Percentiles rank a stretch among this genome's conserved stretches.
Conservation (phyloP, 2,888 invertebrate genomes). For the Drosophila mercatorum region DNA sequence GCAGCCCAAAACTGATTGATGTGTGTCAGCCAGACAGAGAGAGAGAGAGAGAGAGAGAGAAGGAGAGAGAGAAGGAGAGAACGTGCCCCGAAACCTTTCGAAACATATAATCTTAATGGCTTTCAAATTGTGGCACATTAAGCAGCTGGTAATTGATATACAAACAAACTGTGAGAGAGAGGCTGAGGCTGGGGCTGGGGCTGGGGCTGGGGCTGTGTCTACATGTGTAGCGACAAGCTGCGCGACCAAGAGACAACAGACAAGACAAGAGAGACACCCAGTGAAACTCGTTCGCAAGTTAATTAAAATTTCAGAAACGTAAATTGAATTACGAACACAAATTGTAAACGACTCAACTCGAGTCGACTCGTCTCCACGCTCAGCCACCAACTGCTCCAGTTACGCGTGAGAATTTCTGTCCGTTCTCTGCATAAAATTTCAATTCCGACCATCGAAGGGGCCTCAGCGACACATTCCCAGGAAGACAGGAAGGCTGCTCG, state of each 20-base stretch:
- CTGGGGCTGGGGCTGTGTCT: slow-evolving; percentile 15
- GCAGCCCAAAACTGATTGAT: slow-evolving; percentile 64
- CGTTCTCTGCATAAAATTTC: slow-evolving; percentile 80
- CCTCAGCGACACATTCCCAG: slow-evolving; percentile 63
- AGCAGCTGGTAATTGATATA: slow-evolving; percentile 63
- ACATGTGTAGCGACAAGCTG: slow-evolving; percentile 35
- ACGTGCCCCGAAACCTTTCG: slow-evolving; percentile 23
- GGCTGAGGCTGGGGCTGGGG: background rate
- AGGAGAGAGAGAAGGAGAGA: slow-evolving; percentile 14
- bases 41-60: slow-evolving; percentile 9
- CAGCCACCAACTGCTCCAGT: slow-evolving; percentile 74
- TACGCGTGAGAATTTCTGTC: slow-evolving; percentile 82
- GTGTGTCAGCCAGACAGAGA: slow-evolving; percentile 51
- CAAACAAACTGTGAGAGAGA: slow-evolving; percentile 39
- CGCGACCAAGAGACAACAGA: too few relatives aligned
- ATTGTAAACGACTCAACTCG: slow-evolving; percentile 61
- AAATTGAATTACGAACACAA: slow-evolving; percentile 78
- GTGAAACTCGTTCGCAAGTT: slow-evolving; percentile 62
- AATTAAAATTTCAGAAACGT: slow-evolving; percentile 83
- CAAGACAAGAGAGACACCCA: slow-evolving; percentile 40
- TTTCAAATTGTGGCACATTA: slow-evolving; percentile 80
- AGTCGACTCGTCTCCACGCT: slow-evolving; percentile 29
- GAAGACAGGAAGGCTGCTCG: slow-evolving; percentile 59
- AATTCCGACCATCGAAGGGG: slow-evolving; percentile 59
- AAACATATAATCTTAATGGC: slow-evolving; percentile 66